phyloP scores from a whole-genome alignment of 2,888 invertebrate species.

The Cantharis rustica region DNA sequence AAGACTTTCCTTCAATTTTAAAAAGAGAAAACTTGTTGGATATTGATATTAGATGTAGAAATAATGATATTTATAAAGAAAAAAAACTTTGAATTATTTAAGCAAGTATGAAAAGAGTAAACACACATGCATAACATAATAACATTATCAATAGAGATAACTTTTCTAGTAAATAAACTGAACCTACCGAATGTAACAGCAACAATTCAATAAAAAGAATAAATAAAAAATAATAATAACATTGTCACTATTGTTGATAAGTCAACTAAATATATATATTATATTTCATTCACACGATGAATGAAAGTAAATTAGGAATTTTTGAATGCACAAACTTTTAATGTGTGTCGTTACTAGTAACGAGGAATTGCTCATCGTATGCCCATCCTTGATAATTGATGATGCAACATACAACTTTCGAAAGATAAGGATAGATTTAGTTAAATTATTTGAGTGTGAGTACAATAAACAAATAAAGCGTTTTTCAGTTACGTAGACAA shows the following conservation, averaged over 20 bases:
- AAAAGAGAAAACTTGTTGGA: not conserved
- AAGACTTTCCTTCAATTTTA: not conserved
- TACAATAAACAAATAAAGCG: slow-evolving; percentile 3
- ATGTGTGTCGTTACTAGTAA: not conserved
- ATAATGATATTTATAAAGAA: not conserved
- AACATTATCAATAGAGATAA: not conserved
- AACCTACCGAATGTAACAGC: not conserved
- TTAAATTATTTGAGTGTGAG: slow-evolving; percentile 2
- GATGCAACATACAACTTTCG: slow-evolving; percentile 1
- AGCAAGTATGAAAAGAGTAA: not conserved
- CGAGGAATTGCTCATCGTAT: not conserved
- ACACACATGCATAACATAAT: not conserved
- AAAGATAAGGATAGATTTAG: slow-evolving; percentile 3
- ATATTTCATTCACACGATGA: too few relatives aligned
- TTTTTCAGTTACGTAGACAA: not conserved
- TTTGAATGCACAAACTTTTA: not conserved
- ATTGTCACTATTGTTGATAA: not conserved
- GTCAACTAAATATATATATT: not conserved
- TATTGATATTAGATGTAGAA: not conserved
- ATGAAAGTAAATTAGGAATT: not conserved
- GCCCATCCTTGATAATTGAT: slow-evolving; percentile 1
- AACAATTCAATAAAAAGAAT: not conserved
- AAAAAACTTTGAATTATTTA: not conserved
- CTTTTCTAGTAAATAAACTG: not conserved
- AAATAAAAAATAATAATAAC: not conserved